Conservation (phyloP, 2,113 vertebrate genomes). For the Beaufortia kweichowensis region DNA sequence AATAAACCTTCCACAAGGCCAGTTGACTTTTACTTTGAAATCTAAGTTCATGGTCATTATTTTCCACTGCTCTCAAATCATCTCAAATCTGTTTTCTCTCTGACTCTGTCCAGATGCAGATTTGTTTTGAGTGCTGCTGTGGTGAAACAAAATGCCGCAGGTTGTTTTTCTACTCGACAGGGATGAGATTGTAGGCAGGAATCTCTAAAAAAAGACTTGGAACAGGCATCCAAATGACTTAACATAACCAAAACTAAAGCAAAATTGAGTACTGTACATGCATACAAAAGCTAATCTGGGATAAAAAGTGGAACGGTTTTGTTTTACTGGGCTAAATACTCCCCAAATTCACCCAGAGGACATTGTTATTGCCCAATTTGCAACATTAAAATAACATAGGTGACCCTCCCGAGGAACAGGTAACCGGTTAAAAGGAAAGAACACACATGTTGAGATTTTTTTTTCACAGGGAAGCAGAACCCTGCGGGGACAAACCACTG, state of each 20-base stretch:
- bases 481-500: slow-evolving; percentile 6
- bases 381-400: too few species aligned
- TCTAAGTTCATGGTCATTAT: neutral
- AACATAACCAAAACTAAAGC: slow-evolving; percentile 7
- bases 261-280: neutral
- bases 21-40: neutral
- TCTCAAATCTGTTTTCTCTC: neutral
- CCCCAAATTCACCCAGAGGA: too few species aligned
- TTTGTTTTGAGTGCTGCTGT: slow-evolving; percentile 24
- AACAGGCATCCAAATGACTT: neutral
- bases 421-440: too few species aligned
- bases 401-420: too few species aligned
- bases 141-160: slow-evolving; percentile 22
- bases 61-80: neutral
- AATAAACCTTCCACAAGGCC: neutral
- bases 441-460: slow-evolving; percentile 27
- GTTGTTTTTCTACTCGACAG: neutral
- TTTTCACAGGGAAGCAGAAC: slow-evolving; percentile 5
- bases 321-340: too few species aligned
- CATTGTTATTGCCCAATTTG: too few species aligned
- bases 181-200: neutral
- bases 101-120: neutral
- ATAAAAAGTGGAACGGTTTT: too few species aligned
- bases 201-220: neutral
- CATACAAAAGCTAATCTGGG: neutral